A percentile compares a stretch with the other conserved stretches of the same genome.
These are phyloP conservation scores for Hippocampus abdominalis DNA, from an alignment of 2,113 vertebrate genomes.

Conservation along the genomic window DNA sequence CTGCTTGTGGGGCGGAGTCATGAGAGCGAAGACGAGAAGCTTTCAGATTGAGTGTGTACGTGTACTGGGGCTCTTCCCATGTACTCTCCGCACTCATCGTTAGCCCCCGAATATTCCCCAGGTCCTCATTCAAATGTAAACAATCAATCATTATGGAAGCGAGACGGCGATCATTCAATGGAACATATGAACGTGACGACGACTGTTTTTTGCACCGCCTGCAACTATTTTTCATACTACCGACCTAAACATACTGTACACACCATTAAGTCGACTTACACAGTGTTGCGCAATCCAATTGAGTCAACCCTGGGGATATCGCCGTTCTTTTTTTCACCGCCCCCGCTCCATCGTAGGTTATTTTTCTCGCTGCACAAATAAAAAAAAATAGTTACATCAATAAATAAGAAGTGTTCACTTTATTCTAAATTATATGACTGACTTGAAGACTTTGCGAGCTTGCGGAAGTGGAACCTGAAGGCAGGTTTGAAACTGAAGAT, in stretches of 20 bases:
- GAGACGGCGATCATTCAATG: not conserved
- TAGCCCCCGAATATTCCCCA: not conserved
- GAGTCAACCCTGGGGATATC: not conserved
- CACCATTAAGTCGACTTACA: not conserved
- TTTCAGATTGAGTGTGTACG: conserved; percentile 27
- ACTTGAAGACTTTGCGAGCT: too few relatives aligned
- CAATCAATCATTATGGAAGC: not conserved
- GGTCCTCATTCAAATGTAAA: conserved; percentile 11
- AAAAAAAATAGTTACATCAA: too few relatives aligned
- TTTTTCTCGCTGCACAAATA: too few relatives aligned
- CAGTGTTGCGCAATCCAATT: not conserved
- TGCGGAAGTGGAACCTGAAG: too few relatives aligned
- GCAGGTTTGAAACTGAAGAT: too few relatives aligned
- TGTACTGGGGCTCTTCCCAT: conserved; percentile 2
- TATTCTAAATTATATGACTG: too few relatives aligned
- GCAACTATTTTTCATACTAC: not conserved
- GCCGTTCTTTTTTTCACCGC: not conserved
- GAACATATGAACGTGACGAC: not conserved
- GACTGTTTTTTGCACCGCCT: not conserved
- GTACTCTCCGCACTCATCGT: conserved; percentile 13
- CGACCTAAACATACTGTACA: not conserved
- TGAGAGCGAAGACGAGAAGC: conserved; percentile 27
- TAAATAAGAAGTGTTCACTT: too few relatives aligned
- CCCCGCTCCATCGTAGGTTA: too few relatives aligned
- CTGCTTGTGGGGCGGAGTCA: conserved; percentile 44